Percentiles rank a stretch among this genome's conserved stretches.
These are phyloP conservation scores for Sigmodon hispidus DNA, from an alignment of 2,113 vertebrate species.

Conservation along the genomic window DNA sequence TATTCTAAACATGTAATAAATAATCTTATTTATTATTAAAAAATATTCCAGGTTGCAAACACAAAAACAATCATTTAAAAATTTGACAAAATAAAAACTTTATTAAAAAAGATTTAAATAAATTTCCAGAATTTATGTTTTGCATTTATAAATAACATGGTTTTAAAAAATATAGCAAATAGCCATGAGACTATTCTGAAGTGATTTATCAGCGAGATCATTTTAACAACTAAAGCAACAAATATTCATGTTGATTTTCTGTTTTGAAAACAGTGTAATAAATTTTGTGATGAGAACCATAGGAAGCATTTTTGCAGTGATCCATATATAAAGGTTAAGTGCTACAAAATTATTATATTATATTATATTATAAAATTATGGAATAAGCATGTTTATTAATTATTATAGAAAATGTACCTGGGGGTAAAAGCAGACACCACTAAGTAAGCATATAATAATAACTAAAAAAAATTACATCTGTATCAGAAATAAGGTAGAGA, in stretches of 20 bases:
- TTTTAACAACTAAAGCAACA: neutral
- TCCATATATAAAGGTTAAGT: neutral
- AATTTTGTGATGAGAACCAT: neutral
- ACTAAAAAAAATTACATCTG: neutral
- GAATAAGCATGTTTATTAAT: conserved; percentile 14
- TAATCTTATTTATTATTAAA: neutral
- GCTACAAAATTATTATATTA: neutral
- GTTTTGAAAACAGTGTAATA: conserved; percentile 8
- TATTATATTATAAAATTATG: too few relatives aligned
- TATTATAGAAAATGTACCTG: conserved; percentile 14
- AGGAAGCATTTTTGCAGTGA: conserved; percentile 1
- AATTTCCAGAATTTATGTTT: neutral
- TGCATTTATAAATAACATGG: neutral
- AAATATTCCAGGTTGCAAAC: neutral
- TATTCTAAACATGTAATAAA: neutral
- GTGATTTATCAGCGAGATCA: neutral
- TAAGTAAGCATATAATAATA: neutral
- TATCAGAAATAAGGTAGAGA: neutral
- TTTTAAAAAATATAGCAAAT: neutral
- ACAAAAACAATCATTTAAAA: neutral
- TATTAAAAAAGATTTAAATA: neutral
- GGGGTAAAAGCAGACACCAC: neutral
- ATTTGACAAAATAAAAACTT: neutral
- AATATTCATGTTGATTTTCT: neutral
- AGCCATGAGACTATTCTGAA: neutral